Conservation (phyloP, 2,113 vertebrate genomes). For the Pimephales promelas region DNA sequence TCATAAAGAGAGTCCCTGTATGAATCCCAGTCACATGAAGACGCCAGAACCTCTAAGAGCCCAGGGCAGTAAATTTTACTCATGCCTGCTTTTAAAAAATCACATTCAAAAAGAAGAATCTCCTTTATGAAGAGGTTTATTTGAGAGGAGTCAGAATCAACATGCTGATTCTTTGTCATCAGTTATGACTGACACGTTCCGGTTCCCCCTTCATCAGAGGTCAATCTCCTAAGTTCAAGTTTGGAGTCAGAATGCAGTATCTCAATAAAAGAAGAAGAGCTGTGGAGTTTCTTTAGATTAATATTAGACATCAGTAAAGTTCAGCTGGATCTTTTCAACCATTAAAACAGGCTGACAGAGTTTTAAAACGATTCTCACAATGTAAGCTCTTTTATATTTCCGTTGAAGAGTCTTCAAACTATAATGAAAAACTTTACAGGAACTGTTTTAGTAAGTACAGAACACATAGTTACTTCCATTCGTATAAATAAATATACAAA, state of each 20-base stretch:
- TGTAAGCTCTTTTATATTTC: neutral
- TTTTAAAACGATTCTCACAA: neutral
- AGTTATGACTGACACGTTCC: neutral
- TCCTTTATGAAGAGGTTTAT: neutral
- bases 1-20: slow-evolving; percentile 12
- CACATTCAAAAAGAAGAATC: neutral
- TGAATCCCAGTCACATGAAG: neutral
- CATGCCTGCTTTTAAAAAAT: neutral
- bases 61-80: neutral
- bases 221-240: neutral
- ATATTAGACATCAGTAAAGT: neutral
- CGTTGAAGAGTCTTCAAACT: slow-evolving; percentile 3
- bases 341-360: neutral
- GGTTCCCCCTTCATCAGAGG: neutral
- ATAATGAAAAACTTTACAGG: neutral
- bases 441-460: neutral
- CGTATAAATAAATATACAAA: neutral
- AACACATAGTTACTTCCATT: neutral
- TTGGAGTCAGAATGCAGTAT: neutral
- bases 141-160: neutral
- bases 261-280: neutral
- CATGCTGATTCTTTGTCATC: neutral
- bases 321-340: neutral
- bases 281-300: neutral
- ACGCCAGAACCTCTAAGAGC: neutral